Evolutionary conservation across 1,140 invertebrate species (phyloP), one percentile per base, ranked within the genome.

Genomic region (Harpegnathos saltator): DNA sequence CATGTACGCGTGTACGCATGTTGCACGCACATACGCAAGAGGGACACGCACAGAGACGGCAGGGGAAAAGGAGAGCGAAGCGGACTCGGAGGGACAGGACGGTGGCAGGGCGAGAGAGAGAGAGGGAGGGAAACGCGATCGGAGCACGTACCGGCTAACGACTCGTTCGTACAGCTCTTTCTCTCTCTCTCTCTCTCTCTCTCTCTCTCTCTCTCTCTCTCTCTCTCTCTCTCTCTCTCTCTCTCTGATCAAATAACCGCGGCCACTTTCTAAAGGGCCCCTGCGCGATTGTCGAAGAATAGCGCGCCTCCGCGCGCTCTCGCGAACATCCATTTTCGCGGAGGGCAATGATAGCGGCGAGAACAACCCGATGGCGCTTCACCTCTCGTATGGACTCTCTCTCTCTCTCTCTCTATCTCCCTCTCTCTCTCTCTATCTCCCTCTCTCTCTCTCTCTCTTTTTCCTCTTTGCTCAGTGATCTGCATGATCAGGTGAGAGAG

Each of bases 241-340:
- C n/a, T n/a, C 78, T 89, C 87, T 86, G 87, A 89, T 89, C 84
- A 89, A 89, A 89, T 78, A 89, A 83, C 62, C 71, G 62, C 73
- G 65, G 86, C 58, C 84, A 84, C 86, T 87, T 87, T 84, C 85
- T 87, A 77, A 78, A 48, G 73, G 73, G 68, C 82, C 38, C 38
- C 73, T 54, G 50, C 85, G 83, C 83, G 69, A 29, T 48, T 52
- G 81, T 63, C 82, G 82, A 71, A 83, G 83, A n/a, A n/a, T n/a
- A n/a, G n/a, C n/a, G 63, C 56, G 65, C 26, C 62, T 63, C n/a
- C 33, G 3, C 38, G 38, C 38, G 14, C 22, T 62, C 50, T 82
- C 80, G 68, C 44, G 69, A 62, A 19, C 80, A 44, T 82, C 58
- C 71, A 29, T 75, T 82, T 74, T 62, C 80, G 65, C 65, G 75